Percentiles rank a stretch among this genome's conserved stretches.
phyloP scores from a whole-genome alignment of 2,113 vertebrate genomes.

The Xenopus borealis region DNA sequence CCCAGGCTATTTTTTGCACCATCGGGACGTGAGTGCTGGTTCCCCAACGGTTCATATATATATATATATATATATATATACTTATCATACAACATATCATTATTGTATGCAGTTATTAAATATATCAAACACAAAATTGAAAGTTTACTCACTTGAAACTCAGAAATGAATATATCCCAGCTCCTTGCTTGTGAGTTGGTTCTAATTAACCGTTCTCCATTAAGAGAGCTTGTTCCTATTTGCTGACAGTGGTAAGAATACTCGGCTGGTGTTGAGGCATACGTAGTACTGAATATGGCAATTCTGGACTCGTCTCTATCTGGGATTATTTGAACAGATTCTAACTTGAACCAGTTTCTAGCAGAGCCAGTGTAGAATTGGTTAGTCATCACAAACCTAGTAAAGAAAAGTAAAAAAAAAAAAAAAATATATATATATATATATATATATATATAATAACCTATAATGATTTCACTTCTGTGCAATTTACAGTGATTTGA shows the following conservation, averaged over 20 bases:
- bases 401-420: slow-evolving; percentile 49
- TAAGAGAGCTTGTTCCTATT: slow-evolving; percentile 65
- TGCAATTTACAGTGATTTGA: too few species aligned
- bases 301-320: slow-evolving; percentile 55
- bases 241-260: slow-evolving; percentile 78
- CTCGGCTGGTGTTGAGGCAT: slow-evolving; percentile 68
- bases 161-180: slow-evolving; percentile 69
- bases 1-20: too few species aligned
- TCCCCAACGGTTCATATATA: too few species aligned
- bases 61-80: too few species aligned
- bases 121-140: too few species aligned
- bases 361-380: slow-evolving; percentile 58
- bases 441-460: too few species aligned
- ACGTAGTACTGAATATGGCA: slow-evolving; percentile 62
- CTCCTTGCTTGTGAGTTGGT: slow-evolving; percentile 53
- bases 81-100: too few species aligned
- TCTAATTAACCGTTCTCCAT: slow-evolving; percentile 61
- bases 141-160: slow-evolving; percentile 67
- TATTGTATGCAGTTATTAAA: too few species aligned
- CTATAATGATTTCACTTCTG: too few species aligned
- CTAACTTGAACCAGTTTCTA: slow-evolving; percentile 67
- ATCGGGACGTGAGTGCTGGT: too few species aligned
- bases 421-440: too few species aligned
- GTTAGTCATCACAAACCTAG: slow-evolving; percentile 69
- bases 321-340: slow-evolving; percentile 59